phyloP scores from a whole-genome alignment of 2,797 vertebrate species.

The Amblyopsis hoosieri region DNA sequence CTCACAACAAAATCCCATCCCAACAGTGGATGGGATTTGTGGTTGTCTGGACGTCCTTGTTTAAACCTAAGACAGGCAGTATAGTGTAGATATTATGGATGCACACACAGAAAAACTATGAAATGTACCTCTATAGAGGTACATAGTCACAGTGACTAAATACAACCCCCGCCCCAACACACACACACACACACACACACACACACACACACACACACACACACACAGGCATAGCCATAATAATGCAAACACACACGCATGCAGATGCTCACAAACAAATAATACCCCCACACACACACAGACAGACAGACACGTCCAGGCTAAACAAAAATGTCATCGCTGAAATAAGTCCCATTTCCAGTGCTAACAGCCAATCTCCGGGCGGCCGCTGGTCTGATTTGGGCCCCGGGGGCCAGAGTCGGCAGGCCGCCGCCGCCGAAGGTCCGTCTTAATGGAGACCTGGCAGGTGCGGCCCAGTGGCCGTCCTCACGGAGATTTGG shows the following conservation, averaged over 20 bases:
- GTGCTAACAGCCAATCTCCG: slow-evolving; percentile 99
- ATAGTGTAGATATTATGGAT: too few relatives aligned
- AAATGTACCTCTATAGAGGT: neutral
- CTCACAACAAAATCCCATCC: too few relatives aligned
- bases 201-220: neutral
- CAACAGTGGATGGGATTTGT: too few relatives aligned
- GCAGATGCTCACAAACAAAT: slow-evolving; percentile 11
- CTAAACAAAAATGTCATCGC: slow-evolving; percentile 97
- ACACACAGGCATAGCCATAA: neutral
- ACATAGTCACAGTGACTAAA: neutral
- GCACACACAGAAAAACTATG: neutral
- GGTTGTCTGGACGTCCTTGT: too few relatives aligned
- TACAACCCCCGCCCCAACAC: neutral
- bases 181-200: neutral
- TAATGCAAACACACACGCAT: slow-evolving; percentile 32
- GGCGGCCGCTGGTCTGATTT: slow-evolving; percentile 91
- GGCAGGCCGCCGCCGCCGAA: slow-evolving; percentile 90
- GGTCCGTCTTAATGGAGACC: slow-evolving; percentile 96
- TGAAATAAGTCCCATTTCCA: slow-evolving; percentile 99
- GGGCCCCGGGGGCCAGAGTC: slow-evolving; percentile 90
- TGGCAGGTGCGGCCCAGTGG: slow-evolving; percentile 98
- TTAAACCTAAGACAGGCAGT: neutral
- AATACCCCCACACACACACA: slow-evolving; percentile 25
- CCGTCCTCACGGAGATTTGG: slow-evolving; percentile 98
- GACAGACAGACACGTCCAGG: slow-evolving; percentile 65